Base-by-base conservation (phyloP, 2,113 vertebrate genomes). In the Chelonoidis abingdonii region DNA sequence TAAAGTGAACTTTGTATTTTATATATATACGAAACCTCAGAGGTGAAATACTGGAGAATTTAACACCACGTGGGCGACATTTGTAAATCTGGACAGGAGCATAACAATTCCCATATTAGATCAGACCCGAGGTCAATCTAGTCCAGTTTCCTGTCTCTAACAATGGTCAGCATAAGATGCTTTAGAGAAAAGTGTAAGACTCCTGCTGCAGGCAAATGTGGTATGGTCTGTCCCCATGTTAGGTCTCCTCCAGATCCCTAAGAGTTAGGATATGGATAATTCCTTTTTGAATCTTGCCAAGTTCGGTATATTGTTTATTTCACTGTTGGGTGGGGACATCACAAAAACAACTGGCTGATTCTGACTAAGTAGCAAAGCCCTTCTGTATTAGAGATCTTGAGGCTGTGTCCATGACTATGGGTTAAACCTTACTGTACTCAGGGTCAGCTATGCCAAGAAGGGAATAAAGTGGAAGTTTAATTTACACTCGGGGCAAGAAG, bases 281-380 rank as follows among this genome's bases (percentile, higher is more conserved):
- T 57, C 5, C 24, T 86, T 93, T 65, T 44, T 69, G 38, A 65
- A 85, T 65, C 14, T 79, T 35, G 47, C 5, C 25, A 78, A 56
- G 19, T 50, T 80, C 19, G 54, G 5, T 24, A 75, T 1, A 38
- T 57, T 75, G 31, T 57, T 87, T 14, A 87, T 21, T 85, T 76
- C 5, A 72, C 1, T n/a, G 54, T 52, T 14, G 69, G 84, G 81
- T 0, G 75, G n/a, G 9, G 83, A 52, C 4, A 84, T 0, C 2
- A 38, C 1, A 19, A 41, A 1, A 22, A 7, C 35, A 10, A 76
- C n/a, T 81, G 25, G 25, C 38, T 78, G 41, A 78, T 82, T 54
- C 9, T 78, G 22, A 44, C 22, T 78, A 78, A 78, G 25, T 27
- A 27, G 27, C 44, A 78, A 78, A 78, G 25, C 25, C 10, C 24